phyloP scores from a whole-genome alignment of 2,113 vertebrate species.

The Mus spicilegus region DNA sequence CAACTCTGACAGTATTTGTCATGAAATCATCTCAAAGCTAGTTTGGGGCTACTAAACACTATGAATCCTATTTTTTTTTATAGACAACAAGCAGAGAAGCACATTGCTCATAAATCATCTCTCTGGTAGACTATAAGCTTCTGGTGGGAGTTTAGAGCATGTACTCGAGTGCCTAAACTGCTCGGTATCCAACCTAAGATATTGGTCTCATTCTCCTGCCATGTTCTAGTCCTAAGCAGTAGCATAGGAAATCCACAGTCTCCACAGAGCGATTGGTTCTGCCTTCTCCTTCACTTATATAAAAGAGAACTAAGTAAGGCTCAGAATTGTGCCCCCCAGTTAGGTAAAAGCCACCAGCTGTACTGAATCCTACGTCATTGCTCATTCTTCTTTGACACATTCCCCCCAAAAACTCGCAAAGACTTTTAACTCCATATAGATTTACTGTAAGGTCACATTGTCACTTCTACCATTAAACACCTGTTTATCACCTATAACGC shows the following conservation, averaged over 20 bases:
- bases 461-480: background rate
- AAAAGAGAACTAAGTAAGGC: slow-evolving; percentile 16
- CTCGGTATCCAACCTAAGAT: background rate
- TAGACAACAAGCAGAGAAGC: background rate
- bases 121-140: background rate
- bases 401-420: background rate
- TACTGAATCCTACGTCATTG: background rate
- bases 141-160: background rate
- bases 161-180: too few species aligned
- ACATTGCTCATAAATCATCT: background rate
- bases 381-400: background rate
- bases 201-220: background rate
- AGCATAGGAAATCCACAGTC: background rate
- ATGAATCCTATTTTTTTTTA: background rate
- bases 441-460: background rate
- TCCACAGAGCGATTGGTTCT: background rate
- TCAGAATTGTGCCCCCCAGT: background rate
- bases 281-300: background rate
- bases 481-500: background rate
- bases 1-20: background rate
- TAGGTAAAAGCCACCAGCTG: background rate
- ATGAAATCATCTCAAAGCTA: background rate
- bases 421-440: background rate
- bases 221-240: background rate
- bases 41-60: too few species aligned